Evolutionary conservation across 2,113 vertebrate genomes (phyloP).

Genomic region (Glaucidium brasilianum): DNA sequence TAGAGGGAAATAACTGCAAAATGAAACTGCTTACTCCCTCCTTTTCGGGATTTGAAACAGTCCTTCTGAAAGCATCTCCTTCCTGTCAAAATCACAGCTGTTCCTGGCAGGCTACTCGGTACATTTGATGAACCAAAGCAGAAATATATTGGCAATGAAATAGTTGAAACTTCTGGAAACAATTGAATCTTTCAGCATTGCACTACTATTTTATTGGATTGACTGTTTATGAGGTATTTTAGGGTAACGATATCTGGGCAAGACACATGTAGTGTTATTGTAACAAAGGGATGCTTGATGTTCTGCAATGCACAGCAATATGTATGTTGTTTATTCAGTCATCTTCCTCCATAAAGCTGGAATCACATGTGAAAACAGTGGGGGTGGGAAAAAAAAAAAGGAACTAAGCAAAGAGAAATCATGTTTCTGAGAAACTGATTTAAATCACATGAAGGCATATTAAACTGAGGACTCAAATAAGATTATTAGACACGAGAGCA

Average conservation of each 20-base stretch:
- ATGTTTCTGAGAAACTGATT: background rate
- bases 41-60: background rate
- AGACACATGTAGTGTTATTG: background rate
- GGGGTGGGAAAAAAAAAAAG: background rate
- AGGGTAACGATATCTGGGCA: background rate
- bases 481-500: background rate
- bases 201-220: background rate
- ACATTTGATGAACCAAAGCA: background rate
- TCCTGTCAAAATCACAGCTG: constrained; percentile 17
- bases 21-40: background rate
- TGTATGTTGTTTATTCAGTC: background rate
- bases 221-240: background rate
- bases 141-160: background rate
- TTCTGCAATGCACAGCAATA: background rate
- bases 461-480: background rate
- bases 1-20: background rate
- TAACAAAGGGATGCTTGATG: background rate
- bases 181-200: background rate
- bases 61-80: background rate
- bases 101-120: constrained; percentile 12
- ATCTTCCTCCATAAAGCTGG: background rate
- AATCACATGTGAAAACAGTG: background rate
- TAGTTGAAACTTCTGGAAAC: background rate
- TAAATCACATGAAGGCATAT: background rate
- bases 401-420: background rate